Evolutionary conservation across 2,797 vertebrate species (phyloP).

Genomic region (Tokudaia tokunoshimensis): DNA sequence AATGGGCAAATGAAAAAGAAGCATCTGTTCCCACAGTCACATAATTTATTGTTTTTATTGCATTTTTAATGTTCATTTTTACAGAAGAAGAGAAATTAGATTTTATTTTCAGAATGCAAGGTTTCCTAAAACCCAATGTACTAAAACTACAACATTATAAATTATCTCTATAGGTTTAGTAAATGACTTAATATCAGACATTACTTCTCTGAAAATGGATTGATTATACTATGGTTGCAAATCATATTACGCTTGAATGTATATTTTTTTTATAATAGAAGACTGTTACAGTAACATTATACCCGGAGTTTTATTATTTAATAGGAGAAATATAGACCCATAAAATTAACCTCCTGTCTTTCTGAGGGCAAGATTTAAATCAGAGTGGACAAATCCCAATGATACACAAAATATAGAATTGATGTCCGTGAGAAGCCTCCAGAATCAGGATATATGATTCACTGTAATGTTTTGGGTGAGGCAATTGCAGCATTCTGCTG

Average conservation of each 20-base stretch:
- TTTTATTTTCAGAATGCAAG: background rate
- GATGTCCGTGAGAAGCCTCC: background rate
- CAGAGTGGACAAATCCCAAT: background rate
- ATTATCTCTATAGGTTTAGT: background rate
- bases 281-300: background rate
- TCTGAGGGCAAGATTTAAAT: background rate
- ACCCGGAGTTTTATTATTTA: background rate
- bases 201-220: slow-evolving; percentile 3
- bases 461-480: background rate
- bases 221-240: background rate
- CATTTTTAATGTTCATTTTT: slow-evolving; percentile 21
- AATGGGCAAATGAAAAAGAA: background rate
- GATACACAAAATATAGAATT: background rate
- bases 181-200: background rate
- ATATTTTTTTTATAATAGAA: slow-evolving; percentile 2
- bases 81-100: background rate
- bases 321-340: background rate
- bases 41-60: background rate
- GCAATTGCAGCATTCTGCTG: background rate
- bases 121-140: background rate
- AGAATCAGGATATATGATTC: background rate
- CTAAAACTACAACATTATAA: background rate
- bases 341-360: background rate
- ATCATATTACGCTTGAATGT: background rate
- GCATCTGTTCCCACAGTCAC: background rate